phyloP scores from a whole-genome alignment of 2,113 vertebrate genomes.

The Podarcis cretensis region DNA sequence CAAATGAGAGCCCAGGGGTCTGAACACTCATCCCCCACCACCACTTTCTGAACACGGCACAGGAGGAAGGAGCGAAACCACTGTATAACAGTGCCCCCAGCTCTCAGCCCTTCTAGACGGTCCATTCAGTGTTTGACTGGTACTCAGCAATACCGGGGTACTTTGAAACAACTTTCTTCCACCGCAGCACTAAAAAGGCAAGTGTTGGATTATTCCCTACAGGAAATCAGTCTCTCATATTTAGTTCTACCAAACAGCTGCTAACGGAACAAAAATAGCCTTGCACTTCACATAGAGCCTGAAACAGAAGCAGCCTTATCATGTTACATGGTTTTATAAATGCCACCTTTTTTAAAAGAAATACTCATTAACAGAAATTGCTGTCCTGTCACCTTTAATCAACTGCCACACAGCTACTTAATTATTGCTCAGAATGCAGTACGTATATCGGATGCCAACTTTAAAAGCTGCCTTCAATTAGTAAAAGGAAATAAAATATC shows the following conservation, averaged over 20 bases:
- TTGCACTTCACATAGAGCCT: accelerated
- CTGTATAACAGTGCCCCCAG: too few relatives aligned
- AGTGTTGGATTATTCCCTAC: constrained; percentile 25
- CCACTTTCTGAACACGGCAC: too few relatives aligned
- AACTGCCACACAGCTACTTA: constrained; percentile 3
- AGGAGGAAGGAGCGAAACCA: too few relatives aligned
- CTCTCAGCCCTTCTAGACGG: too few relatives aligned
- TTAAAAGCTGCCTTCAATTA: not conserved
- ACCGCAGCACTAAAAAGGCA: not conserved
- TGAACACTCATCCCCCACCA: too few relatives aligned
- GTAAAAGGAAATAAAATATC: not conserved
- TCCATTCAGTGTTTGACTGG: not conserved
- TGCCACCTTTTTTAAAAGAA: not conserved
- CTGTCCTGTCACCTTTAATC: constrained; percentile 30
- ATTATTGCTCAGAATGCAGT: constrained; percentile 8
- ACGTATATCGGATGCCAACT: not conserved
- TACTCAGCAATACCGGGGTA: not conserved
- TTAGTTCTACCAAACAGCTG: constrained; percentile 52
- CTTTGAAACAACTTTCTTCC: not conserved
- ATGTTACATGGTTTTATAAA: constrained; percentile 7
- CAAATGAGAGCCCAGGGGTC: too few relatives aligned
- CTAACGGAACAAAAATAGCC: constrained; percentile 50
- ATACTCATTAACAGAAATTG: constrained; percentile 39
- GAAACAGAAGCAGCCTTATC: not conserved
- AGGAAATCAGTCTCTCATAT: constrained; percentile 40